phyloP scores from a whole-genome alignment of 2,888 invertebrate genomes.

The Tetanocera ferruginea region DNA sequence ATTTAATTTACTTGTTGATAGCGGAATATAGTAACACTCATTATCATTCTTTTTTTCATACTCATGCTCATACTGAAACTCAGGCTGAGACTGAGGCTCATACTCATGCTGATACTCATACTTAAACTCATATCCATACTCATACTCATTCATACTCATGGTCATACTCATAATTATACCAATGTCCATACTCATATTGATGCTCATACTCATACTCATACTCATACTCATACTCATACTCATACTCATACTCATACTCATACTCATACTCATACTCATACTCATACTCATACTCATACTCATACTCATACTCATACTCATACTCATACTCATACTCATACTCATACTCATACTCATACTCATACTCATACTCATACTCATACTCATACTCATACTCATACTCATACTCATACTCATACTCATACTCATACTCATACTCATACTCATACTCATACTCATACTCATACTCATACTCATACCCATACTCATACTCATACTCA shows the following conservation, averaged over 20 bases:
- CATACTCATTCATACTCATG: not conserved
- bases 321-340: slow-evolving; percentile 6
- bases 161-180: not conserved
- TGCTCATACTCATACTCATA: not conserved
- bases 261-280: slow-evolving; percentile 2
- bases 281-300: not conserved
- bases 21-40: not conserved
- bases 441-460: not conserved
- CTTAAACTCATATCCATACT: not conserved
- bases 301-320: slow-evolving; percentile 8
- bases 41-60: not conserved
- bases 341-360: not conserved
- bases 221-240: not conserved
- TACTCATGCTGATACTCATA: not conserved
- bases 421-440: not conserved
- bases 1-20: no score
- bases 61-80: not conserved
- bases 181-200: not conserved
- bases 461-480: not conserved
- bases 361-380: not conserved
- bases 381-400: not conserved
- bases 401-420: not conserved
- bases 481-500: not conserved
- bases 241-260: not conserved
- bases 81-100: no score